Percentiles rank a stretch among this genome's conserved stretches.
These are phyloP conservation scores for Pantherophis guttatus DNA, from an alignment of 2,113 vertebrate genomes.

Conservation along the genomic window DNA sequence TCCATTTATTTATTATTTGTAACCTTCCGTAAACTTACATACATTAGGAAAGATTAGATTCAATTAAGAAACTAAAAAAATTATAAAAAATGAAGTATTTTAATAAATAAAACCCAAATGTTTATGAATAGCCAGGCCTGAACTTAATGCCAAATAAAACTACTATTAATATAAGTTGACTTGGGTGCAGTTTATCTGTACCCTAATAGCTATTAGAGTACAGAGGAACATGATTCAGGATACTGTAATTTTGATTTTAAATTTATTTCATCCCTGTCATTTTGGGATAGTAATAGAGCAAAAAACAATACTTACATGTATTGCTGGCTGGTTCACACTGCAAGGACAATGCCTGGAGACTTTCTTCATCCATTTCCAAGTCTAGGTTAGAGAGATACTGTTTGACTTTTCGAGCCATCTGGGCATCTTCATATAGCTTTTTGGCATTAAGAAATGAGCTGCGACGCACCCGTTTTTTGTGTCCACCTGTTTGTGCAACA, in stretches of 20 bases:
- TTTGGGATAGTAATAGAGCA: background rate
- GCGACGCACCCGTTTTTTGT: slow-evolving; percentile 95
- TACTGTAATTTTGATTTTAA: background rate
- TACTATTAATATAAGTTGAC: background rate
- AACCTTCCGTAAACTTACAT: background rate
- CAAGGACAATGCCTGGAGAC: slow-evolving; percentile 87
- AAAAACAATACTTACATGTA: slow-evolving; percentile 77
- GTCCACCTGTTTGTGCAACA: slow-evolving; percentile 89
- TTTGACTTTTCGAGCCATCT: slow-evolving; percentile 96
- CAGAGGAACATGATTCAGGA: background rate
- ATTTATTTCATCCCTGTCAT: background rate
- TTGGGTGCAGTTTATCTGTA: background rate
- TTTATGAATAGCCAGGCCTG: background rate
- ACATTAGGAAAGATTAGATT: background rate
- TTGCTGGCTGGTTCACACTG: slow-evolving; percentile 94
- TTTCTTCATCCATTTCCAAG: slow-evolving; percentile 94
- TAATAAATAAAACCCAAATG: background rate
- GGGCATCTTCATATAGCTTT: slow-evolving; percentile 97
- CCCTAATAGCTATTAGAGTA: background rate
- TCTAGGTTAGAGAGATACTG: slow-evolving; percentile 93
- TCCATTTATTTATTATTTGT: background rate
- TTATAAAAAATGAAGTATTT: background rate
- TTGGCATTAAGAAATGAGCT: slow-evolving; percentile 99
- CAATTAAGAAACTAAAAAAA: background rate
- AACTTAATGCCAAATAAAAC: background rate